A percentile compares a stretch with the other conserved stretches of the same genome.
These are phyloP conservation scores for Engraulis encrasicolus DNA, from an alignment of 2,113 vertebrate species.

Conservation along the genomic window DNA sequence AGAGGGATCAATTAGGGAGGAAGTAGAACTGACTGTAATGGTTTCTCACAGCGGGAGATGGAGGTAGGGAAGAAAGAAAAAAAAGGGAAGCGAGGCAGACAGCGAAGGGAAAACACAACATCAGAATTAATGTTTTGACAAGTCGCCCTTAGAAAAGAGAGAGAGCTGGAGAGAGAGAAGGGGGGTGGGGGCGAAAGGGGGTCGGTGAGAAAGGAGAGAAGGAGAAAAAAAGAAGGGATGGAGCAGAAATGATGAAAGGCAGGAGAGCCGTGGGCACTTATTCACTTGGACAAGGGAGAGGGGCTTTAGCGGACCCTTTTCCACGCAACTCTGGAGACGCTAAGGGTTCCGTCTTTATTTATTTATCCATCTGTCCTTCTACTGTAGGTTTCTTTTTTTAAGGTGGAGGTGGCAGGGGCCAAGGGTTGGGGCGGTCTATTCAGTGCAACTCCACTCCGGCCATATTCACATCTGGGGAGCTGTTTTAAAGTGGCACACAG, in stretches of 20 bases:
- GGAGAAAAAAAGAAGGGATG: background rate
- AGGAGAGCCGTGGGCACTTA: slow-evolving; percentile 26
- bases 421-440: slow-evolving; percentile 28
- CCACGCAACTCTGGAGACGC: background rate
- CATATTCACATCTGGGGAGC: slow-evolving; percentile 50
- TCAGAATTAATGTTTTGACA: slow-evolving; percentile 62
- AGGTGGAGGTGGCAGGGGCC: too few relatives aligned
- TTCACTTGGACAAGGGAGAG: slow-evolving; percentile 54
- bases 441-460: slow-evolving; percentile 54
- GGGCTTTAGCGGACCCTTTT: background rate
- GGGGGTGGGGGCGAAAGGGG: slow-evolving; percentile 47
- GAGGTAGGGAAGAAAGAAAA: slow-evolving; percentile 30
- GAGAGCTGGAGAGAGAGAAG: slow-evolving; percentile 29
- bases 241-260: slow-evolving; percentile 9
- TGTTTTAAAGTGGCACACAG: slow-evolving; percentile 39
- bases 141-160: slow-evolving; percentile 57
- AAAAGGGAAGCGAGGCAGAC: slow-evolving; percentile 50
- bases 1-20: slow-evolving; percentile 77
- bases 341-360: background rate
- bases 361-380: background rate
- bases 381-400: background rate
- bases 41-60: slow-evolving; percentile 72
- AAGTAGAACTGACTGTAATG: slow-evolving; percentile 70
- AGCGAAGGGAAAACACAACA: slow-evolving; percentile 53
- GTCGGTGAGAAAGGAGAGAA: background rate